Evolutionary conservation across 1,140 invertebrate species (phyloP).

Genomic region (Caenorhabditis elegans): DNA sequence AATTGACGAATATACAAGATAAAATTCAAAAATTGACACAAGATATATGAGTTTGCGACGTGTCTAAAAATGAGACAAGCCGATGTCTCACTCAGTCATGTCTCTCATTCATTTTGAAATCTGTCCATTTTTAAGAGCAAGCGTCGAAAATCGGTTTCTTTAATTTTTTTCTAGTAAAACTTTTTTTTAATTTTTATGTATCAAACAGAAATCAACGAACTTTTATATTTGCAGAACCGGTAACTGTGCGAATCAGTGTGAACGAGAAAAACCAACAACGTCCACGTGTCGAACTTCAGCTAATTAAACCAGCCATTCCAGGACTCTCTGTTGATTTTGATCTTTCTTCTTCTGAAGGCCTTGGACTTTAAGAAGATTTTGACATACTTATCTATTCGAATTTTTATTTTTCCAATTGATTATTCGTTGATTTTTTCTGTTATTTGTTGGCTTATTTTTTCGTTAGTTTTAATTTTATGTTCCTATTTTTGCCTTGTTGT

Average conservation of each 20-base stretch:
- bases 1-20: neutral
- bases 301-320: slow-evolving; percentile 26
- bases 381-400: neutral
- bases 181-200: neutral
- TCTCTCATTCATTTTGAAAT: too few species aligned
- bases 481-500: neutral
- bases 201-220: neutral
- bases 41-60: too few species aligned
- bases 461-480: too few species aligned
- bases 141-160: neutral
- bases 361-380: slow-evolving; percentile 21
- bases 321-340: slow-evolving; percentile 42
- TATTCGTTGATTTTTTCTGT: neutral
- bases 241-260: slow-evolving; percentile 28
- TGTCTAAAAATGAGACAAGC: too few species aligned
- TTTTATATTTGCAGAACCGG: slow-evolving; percentile 32
- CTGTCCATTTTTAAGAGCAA: too few species aligned
- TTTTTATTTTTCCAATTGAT: neutral
- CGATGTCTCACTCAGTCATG: too few species aligned
- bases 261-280: slow-evolving; percentile 39
- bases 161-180: neutral
- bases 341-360: slow-evolving; percentile 4
- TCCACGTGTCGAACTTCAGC: slow-evolving; percentile 30
- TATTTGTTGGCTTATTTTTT: neutral
- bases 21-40: neutral